These are phyloP conservation scores for Platycercus adscitus DNA, from an alignment of 2,113 vertebrate genomes.

Conservation along the genomic window DNA sequence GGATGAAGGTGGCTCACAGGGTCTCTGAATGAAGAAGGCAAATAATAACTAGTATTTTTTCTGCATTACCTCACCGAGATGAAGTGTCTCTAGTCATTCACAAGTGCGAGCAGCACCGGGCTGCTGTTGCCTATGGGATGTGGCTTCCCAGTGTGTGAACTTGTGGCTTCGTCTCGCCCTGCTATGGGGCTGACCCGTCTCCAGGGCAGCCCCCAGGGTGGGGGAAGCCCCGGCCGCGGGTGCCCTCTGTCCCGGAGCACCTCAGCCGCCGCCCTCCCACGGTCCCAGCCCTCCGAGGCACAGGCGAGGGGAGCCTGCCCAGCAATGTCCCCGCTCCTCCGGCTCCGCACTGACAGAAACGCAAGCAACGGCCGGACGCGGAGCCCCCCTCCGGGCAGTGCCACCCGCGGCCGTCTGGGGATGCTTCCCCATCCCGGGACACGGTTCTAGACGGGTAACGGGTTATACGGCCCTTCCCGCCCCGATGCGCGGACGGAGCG, in stretches of 20 bases:
- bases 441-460: not conserved
- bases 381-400: not conserved
- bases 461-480: not conserved
- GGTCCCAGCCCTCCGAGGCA: rapidly evolving
- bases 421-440: not conserved
- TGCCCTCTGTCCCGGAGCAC: not conserved
- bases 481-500: rapidly evolving
- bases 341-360: not conserved
- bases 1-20: not conserved
- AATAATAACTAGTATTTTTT: not conserved
- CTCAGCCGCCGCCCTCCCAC: not conserved
- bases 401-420: not conserved
- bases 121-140: not conserved
- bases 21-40: not conserved
- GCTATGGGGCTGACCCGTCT: not conserved
- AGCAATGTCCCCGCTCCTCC: rapidly evolving
- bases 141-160: not conserved
- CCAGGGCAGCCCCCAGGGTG: too few relatives aligned
- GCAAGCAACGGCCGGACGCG: rapidly evolving
- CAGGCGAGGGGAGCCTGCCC: not conserved
- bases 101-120: not conserved
- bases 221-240: rapidly evolving
- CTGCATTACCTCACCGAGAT: not conserved
- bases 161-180: not conserved
- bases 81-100: not conserved